Percentiles rank a stretch among this genome's conserved stretches.
Evolutionary conservation across 2,797 vertebrate genomes (phyloP).

Genomic region (Varecia variegata): DNA sequence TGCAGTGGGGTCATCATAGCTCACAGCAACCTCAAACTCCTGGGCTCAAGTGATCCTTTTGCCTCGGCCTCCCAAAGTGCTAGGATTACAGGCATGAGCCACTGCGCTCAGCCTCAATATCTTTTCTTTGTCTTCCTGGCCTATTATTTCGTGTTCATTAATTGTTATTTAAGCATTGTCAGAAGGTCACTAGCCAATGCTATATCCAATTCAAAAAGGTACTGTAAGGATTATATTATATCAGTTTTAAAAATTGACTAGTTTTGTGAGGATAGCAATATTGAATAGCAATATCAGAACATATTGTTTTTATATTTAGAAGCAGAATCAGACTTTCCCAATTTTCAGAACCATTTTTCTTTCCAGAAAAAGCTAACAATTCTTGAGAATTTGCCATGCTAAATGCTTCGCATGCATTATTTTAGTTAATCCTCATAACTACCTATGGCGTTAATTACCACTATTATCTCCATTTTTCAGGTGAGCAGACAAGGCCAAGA

Average conservation of each 20-base stretch:
- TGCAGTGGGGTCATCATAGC: background rate
- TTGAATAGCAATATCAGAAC: background rate
- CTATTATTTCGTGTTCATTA: background rate
- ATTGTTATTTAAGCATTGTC: conserved; percentile 7
- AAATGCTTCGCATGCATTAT: background rate
- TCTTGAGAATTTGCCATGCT: background rate
- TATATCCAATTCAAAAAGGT: background rate
- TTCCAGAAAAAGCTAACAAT: background rate
- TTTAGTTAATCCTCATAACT: background rate
- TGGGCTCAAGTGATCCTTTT: background rate
- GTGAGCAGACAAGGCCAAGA: background rate
- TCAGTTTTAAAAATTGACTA: background rate
- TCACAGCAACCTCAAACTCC: background rate
- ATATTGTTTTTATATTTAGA: background rate
- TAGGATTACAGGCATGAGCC: background rate
- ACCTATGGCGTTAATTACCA: background rate
- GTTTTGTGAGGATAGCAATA: background rate
- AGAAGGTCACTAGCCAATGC: background rate
- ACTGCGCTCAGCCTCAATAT: background rate
- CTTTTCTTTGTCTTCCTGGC: background rate
- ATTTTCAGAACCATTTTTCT: background rate
- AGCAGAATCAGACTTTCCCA: background rate
- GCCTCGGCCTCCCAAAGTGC: background rate
- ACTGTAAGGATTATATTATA: background rate
- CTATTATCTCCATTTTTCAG: background rate